Conservation (phyloP, 2,888 invertebrate genomes). For the Drosophila dives region DNA sequence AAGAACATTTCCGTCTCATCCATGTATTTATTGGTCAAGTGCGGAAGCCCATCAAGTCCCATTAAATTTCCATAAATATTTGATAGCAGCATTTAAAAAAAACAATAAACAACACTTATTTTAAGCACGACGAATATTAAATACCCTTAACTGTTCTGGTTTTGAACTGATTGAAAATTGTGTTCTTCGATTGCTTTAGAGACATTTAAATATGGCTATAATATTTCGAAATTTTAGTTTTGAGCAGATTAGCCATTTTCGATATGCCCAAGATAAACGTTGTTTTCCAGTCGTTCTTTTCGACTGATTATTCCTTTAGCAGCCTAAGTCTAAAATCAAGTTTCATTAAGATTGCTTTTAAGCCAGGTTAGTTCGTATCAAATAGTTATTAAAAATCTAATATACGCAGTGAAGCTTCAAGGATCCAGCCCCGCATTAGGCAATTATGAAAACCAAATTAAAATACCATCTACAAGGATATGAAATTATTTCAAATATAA, state of each 20-base stretch:
- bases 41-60: not conserved
- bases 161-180: not conserved
- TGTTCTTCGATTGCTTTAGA: not conserved
- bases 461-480: not conserved
- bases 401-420: not conserved
- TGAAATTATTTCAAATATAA: not conserved
- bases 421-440: no score
- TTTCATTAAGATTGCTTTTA: not conserved
- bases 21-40: not conserved
- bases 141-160: not conserved
- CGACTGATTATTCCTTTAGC: not conserved
- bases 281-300: not conserved
- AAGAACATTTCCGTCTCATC: not conserved
- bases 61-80: constrained; percentile 8
- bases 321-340: not conserved
- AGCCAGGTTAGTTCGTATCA: not conserved
- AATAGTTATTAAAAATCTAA: not conserved
- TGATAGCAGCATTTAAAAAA: constrained; percentile 1
- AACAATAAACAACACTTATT: not conserved
- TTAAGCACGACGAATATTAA: not conserved
- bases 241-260: not conserved
- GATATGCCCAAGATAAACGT: not conserved
- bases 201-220: not conserved
- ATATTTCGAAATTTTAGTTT: not conserved
- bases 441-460: not conserved